These are phyloP conservation scores for Procambarus virginalis DNA, from an alignment of 1,140 invertebrate genomes.

Conservation along the genomic window DNA sequence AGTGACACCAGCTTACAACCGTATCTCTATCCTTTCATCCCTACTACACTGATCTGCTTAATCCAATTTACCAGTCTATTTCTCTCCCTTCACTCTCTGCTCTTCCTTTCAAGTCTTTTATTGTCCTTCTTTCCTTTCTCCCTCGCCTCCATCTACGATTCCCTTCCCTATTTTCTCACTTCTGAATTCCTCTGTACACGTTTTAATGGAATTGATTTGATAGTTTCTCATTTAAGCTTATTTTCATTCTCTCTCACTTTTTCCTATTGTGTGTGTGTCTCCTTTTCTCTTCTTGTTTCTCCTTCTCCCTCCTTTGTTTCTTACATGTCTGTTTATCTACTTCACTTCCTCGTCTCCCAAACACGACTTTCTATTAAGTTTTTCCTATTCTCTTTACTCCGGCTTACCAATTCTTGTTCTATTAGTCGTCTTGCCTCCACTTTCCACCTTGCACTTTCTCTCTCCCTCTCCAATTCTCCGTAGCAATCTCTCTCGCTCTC, in stretches of 20 bases:
- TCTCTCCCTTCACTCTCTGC: neutral
- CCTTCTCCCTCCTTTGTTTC: neutral
- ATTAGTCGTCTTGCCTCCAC: neutral
- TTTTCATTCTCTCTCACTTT: neutral
- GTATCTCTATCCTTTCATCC: neutral
- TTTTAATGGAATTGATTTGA: neutral
- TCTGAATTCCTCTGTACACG: neutral
- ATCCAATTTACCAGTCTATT: neutral
- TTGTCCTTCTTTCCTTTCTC: no score
- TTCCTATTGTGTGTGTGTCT: neutral
- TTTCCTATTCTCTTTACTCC: neutral
- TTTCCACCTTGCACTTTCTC: neutral
- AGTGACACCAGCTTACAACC: neutral
- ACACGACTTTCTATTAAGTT: no score
- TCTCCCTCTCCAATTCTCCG: neutral
- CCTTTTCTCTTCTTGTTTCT: neutral
- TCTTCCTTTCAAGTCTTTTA: neutral
- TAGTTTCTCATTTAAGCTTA: neutral
- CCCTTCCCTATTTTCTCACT: no score
- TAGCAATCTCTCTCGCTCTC: slow-evolving; percentile 48
- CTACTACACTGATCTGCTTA: neutral
- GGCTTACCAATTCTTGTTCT: neutral
- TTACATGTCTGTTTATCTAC: neutral
- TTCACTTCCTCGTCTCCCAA: no score
- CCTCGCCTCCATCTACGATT: neutral